Evolutionary conservation across 2,888 invertebrate species (phyloP).

Genomic region (Pristionchus arcanus): DNA sequence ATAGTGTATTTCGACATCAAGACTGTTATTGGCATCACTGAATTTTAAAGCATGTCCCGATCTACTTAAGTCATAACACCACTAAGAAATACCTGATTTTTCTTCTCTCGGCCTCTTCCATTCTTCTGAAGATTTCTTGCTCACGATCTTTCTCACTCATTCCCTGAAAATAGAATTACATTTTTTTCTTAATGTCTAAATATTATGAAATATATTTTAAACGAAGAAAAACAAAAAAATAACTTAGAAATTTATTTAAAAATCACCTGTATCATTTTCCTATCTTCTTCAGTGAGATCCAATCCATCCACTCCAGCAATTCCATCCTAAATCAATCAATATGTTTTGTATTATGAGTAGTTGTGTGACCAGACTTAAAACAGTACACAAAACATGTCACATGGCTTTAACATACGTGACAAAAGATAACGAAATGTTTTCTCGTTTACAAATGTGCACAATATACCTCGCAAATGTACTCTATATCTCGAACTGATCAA

Average conservation of each 20-base stretch:
- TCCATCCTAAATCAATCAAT: not conserved
- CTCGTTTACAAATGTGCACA: too few species aligned
- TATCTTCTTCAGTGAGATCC: conserved; percentile 50
- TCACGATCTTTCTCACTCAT: conserved; percentile 98
- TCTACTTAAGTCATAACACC: not conserved
- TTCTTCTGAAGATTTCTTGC: conserved; percentile 96
- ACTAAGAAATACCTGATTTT: conserved; percentile 82
- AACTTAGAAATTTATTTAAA: too few species aligned
- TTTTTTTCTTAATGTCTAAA: not conserved
- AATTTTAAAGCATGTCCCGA: too few species aligned
- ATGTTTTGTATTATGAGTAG: too few species aligned
- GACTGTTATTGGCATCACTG: too few species aligned
- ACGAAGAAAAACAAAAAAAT: not conserved
- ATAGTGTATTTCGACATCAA: not conserved
- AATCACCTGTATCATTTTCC: conserved; percentile 26
- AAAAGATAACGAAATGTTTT: not conserved
- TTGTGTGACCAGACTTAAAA: not conserved
- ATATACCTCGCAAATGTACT: too few species aligned
- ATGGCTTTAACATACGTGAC: not conserved
- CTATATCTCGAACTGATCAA: not conserved
- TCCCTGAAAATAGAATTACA: conserved; percentile 85
- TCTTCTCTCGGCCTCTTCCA: conserved; percentile 94
- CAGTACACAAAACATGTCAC: not conserved
- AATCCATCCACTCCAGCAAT: conserved; percentile 44
- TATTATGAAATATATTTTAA: not conserved